Percentiles rank a stretch among this genome's conserved stretches.
These are phyloP conservation scores for Cossypha dichroa DNA, from an alignment of 2,797 vertebrate species.

Conservation along the genomic window DNA sequence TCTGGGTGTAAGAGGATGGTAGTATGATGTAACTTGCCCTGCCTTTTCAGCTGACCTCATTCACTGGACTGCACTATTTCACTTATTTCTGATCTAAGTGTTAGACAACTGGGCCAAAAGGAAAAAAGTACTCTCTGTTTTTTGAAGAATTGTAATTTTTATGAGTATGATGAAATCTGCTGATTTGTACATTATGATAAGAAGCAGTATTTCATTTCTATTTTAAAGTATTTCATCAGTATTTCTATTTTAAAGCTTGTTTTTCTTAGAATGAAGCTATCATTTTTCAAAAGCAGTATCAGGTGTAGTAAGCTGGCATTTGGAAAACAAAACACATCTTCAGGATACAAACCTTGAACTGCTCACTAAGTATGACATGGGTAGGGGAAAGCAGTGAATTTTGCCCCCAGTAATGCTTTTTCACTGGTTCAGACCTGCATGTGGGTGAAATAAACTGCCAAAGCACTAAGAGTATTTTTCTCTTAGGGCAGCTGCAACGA, in stretches of 20 bases:
- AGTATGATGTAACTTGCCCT: accelerated
- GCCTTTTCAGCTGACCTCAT: neutral
- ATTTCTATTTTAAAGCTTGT: neutral
- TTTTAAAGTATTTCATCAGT: neutral
- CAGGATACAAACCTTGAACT: neutral
- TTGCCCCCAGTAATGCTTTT: neutral
- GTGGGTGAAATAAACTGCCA: neutral
- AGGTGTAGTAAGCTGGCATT: neutral
- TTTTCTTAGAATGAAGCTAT: neutral
- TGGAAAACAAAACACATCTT: neutral
- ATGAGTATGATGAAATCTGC: neutral
- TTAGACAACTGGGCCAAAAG: neutral
- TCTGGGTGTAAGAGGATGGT: neutral
- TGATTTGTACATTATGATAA: neutral
- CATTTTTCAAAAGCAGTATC: neutral
- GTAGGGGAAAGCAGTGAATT: neutral
- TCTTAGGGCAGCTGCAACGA: neutral
- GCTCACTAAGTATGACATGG: neutral
- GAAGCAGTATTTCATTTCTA: neutral
- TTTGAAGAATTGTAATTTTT: neutral
- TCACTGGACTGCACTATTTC: neutral
- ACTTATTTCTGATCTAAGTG: neutral
- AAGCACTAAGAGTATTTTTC: neutral
- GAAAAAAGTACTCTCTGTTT: neutral
- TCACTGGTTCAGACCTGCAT: neutral